Percentiles rank a stretch among this genome's conserved stretches.
Evolutionary conservation across 1,140 invertebrate species (phyloP).

Genomic region (Drosophila rufa): DNA sequence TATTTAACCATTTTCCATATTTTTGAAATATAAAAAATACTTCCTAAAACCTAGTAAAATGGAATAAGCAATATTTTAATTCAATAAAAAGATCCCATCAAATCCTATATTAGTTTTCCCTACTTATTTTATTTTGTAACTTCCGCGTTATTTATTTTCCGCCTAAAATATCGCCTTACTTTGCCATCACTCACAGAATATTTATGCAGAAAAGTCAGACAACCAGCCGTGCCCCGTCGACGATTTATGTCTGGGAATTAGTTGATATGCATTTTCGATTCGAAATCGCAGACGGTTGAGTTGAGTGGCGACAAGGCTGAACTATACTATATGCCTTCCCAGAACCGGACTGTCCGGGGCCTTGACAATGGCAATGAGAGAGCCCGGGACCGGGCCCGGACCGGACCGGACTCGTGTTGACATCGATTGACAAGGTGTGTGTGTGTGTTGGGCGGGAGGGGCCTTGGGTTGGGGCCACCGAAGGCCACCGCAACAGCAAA

Average conservation of each 20-base stretch:
- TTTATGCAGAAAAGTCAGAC: constrained; percentile 29
- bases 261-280: constrained; percentile 60
- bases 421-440: constrained; percentile 70
- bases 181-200: constrained; percentile 21
- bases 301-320: constrained; percentile 26
- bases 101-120: fast-evolving
- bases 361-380: constrained; percentile 73
- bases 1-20: too few species aligned
- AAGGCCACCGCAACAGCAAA: constrained; percentile 35
- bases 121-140: background rate
- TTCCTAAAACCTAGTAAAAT: background rate
- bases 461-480: background rate
- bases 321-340: constrained; percentile 5
- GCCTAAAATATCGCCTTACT: constrained; percentile 15
- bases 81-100: background rate
- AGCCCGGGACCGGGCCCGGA: background rate
- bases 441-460: constrained; percentile 2
- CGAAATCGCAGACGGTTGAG: constrained; percentile 48
- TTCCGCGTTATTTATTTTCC: background rate
- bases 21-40: background rate
- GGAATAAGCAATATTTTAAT: background rate
- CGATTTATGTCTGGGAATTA: constrained; percentile 59
- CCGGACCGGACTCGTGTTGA: constrained; percentile 59
- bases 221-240: constrained; percentile 2
- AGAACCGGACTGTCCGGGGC: constrained; percentile 37